These are phyloP conservation scores for Tetramorium parvispinum DNA, from an alignment of 1,140 invertebrate species.

Conservation along the genomic window DNA sequence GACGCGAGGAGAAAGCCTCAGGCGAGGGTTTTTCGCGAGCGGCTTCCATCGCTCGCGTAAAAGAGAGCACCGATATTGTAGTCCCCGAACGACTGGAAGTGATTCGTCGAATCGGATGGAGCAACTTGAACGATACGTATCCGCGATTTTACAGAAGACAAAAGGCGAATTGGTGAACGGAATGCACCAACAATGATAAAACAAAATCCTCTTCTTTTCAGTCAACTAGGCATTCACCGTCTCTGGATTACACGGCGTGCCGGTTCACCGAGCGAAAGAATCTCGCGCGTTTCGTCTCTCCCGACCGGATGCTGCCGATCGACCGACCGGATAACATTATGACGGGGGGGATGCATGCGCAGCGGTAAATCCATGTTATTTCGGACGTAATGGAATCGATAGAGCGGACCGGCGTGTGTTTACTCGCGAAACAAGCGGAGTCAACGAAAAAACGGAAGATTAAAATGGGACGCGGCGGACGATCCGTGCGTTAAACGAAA, in stretches of 20 bases:
- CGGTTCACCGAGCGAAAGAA: neutral
- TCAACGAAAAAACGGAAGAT: constrained; percentile 61
- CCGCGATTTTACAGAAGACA: neutral
- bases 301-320: neutral
- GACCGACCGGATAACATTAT: constrained; percentile 39
- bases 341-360: constrained; percentile 8
- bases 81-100: neutral
- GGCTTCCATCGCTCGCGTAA: neutral
- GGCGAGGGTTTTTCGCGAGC: neutral
- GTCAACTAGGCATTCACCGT: neutral
- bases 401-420: constrained; percentile 45
- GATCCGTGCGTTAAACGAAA: constrained; percentile 57
- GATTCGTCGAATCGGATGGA: constrained; percentile 6
- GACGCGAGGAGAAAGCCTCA: constrained; percentile 39
- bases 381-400: constrained; percentile 60
- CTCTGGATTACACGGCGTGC: constrained; percentile 20
- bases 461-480: constrained; percentile 43
- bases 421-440: constrained; percentile 61
- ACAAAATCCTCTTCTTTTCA: neutral
- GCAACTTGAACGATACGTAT: neutral
- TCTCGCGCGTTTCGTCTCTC: neutral
- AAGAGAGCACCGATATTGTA: neutral
- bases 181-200: neutral
- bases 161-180: neutral
- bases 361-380: constrained; percentile 57